Conservation (phyloP, 1,140 invertebrate species). For the Leptopilina clavipes region DNA sequence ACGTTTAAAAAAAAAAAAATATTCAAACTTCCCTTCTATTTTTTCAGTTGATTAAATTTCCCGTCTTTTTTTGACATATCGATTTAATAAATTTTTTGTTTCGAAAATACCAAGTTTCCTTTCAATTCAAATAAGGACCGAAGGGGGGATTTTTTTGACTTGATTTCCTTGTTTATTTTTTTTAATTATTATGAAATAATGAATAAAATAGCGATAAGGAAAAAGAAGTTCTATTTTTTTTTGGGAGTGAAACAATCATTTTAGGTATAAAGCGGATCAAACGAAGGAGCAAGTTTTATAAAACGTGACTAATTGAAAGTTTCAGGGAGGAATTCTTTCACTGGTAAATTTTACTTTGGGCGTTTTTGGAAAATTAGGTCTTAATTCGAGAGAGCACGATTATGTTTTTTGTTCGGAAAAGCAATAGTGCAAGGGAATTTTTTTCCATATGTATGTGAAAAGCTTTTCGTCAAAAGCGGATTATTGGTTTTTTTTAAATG, state of each 20-base stretch:
- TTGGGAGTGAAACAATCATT: neutral
- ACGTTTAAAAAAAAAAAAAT: neutral
- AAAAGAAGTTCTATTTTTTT: neutral
- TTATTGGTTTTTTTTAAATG: too few species aligned
- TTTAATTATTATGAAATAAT: too few species aligned
- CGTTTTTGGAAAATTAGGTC: constrained; percentile 23
- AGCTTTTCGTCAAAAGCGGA: too few species aligned
- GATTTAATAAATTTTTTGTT: too few species aligned
- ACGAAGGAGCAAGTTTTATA: neutral
- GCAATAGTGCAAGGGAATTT: too few species aligned
- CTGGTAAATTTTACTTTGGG: neutral
- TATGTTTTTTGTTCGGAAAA: neutral
- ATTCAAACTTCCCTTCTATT: neutral
- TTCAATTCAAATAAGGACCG: too few species aligned
- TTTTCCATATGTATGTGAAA: too few species aligned
- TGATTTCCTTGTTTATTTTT: too few species aligned
- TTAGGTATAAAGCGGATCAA: neutral
- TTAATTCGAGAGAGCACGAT: constrained; percentile 23
- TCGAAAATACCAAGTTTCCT: too few species aligned
- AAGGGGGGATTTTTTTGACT: too few species aligned
- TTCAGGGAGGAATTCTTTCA: constrained; percentile 1
- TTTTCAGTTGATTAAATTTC: neutral
- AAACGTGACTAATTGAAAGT: constrained; percentile 22
- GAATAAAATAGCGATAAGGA: too few species aligned
- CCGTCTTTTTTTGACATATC: too few species aligned